Evolutionary conservation across 2,113 vertebrate species (phyloP).

Genomic region (Elgaria multicarinata): DNA sequence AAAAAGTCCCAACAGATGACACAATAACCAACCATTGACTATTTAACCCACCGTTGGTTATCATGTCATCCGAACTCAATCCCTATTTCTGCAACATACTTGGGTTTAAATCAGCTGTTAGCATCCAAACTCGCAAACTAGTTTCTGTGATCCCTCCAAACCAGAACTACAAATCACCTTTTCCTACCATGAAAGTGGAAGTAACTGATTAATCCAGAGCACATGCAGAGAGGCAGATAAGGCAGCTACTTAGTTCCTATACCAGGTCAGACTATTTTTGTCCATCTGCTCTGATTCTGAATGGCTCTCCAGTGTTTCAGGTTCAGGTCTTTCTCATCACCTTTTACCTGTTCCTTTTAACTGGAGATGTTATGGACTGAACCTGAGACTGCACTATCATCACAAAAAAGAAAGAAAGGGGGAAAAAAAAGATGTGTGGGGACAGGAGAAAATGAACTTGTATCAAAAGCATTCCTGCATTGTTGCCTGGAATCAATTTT

Average conservation of each 20-base stretch:
- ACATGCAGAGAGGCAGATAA: background rate
- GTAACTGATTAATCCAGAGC: background rate
- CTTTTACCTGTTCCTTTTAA: background rate
- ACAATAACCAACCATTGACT: too few relatives aligned
- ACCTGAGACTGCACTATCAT: background rate
- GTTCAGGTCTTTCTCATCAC: background rate
- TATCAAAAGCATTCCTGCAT: background rate
- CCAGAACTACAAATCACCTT: background rate
- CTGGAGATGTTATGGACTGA: background rate
- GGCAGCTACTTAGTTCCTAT: background rate
- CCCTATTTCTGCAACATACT: background rate
- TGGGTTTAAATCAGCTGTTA: background rate
- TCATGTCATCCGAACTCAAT: too few relatives aligned
- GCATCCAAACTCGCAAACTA: background rate
- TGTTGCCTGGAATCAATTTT: background rate
- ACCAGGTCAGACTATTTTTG: background rate
- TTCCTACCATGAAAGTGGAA: background rate
- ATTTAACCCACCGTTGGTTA: too few relatives aligned
- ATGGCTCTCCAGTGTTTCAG: background rate
- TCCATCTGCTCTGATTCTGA: background rate
- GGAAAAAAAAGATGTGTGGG: too few relatives aligned
- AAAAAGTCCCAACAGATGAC: too few relatives aligned
- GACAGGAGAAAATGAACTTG: background rate
- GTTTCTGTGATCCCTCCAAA: background rate
- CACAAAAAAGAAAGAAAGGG: too few relatives aligned